Percentiles rank a stretch among this genome's conserved stretches.
Evolutionary conservation across 2,888 invertebrate species (phyloP).

Genomic region (Drosophila glabriapex): DNA sequence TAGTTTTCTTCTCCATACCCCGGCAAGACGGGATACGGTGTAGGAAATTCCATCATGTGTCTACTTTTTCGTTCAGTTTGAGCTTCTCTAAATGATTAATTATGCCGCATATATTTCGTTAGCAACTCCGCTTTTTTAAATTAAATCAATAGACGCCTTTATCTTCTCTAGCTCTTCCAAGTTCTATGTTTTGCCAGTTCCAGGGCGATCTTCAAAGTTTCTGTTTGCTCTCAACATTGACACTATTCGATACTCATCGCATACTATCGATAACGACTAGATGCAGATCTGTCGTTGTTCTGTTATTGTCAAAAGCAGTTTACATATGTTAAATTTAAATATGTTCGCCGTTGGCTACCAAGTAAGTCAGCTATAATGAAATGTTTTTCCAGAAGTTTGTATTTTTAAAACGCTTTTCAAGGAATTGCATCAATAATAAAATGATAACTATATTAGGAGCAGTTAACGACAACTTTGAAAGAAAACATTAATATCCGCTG

Average conservation of each 20-base stretch:
- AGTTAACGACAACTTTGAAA: not conserved
- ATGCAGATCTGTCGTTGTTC: not conserved
- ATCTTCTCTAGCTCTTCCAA: not conserved
- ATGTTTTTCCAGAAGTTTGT: not conserved
- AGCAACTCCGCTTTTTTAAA: not conserved
- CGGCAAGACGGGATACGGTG: not conserved
- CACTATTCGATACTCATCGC: not conserved
- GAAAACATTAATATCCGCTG: conserved; percentile 18
- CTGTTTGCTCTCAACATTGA: not conserved
- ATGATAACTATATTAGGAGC: not conserved
- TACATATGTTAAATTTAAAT: conserved; percentile 45
- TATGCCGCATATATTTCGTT: not conserved
- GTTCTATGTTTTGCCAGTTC: not conserved
- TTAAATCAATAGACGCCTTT: not conserved
- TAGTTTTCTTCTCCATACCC: not conserved
- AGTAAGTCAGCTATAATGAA: not conserved
- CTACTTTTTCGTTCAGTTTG: too few relatives aligned
- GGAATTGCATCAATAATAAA: not conserved
- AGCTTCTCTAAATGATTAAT: too few relatives aligned
- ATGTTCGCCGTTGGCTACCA: not conserved
- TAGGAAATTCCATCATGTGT: too few relatives aligned
- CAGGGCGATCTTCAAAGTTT: not conserved
- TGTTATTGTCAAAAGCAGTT: not conserved
- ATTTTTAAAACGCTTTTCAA: not conserved
- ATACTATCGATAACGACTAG: conserved; percentile 20